Base-by-base conservation (phyloP, 2,113 vertebrate species). In the Tetrax tetrax region DNA sequence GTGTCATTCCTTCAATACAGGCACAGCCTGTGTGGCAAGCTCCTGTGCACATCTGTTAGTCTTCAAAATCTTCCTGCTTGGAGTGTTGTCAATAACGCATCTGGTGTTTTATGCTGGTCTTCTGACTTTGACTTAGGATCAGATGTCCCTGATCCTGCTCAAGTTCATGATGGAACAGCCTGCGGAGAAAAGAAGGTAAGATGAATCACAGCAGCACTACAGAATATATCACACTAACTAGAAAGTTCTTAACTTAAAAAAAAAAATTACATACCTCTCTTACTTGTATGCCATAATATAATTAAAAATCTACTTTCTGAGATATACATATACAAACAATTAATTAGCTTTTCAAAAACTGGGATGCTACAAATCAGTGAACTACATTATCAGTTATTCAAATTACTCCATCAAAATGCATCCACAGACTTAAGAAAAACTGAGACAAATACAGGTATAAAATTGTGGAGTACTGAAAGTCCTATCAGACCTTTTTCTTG, bases 101-200 rank as follows among this genome's bases (percentile, higher is more conserved):
- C 94, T 0, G 97, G 95, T 17, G 33, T 88, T 48, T 69, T 31
- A 1, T 99, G 98, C 94, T 95, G 98, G 48, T 98, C 98, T 79
- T 98, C 98, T 60, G 97, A 99, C 87, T 99, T 99, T 78, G 93
- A 98, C 90, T 91, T 99, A 2, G 99, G 99, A 5, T 23, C 98
- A 14, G 99, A 99, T 41, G 97, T 99, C 43, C 97, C 98, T 5
- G 99, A 99, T 92, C 99, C 99, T 27, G 98, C 97, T 51, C 98
- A 99, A 22, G 98, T 99, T 38, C 98, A 98, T 2, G 91, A 97
- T 29, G 98, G 99, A 50, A 98, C 98, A 64, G 97, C 98, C 38
- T 99, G 99, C 64, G 97, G 38, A 31, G 45, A 93, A 78, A 98
- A 97, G 59, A 99, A 98, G 97, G 99, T 99, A 81, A 94, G 82